Percentiles rank a stretch among this genome's conserved stretches.
These are phyloP conservation scores for Drosophila cardini DNA, from an alignment of 1,140 invertebrate genomes.

Conservation along the genomic window DNA sequence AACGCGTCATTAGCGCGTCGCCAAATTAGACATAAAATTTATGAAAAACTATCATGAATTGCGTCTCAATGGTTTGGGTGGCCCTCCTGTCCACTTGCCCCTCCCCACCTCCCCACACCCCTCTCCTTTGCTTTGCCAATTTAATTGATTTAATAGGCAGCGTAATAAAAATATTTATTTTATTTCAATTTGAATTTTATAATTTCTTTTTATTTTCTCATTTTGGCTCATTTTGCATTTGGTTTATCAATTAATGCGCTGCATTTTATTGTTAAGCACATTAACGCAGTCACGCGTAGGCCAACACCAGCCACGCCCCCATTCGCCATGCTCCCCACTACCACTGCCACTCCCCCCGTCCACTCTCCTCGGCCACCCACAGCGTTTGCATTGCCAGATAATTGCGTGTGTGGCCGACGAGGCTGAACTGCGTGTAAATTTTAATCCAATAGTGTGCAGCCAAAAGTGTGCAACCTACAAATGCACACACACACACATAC, in stretches of 20 bases:
- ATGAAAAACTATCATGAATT: conserved; percentile 43
- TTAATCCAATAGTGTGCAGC: conserved; percentile 82
- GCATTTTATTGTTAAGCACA: conserved; percentile 83
- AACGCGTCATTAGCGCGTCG: conserved; percentile 53
- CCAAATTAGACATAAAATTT: conserved; percentile 53
- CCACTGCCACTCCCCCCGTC: not conserved
- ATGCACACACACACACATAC: conserved; percentile 46
- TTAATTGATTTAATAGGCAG: conserved; percentile 53
- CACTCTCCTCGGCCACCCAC: conserved; percentile 3
- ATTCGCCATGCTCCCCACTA: not conserved
- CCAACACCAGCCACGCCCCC: conserved; percentile 27
- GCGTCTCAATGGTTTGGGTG: conserved; percentile 17
- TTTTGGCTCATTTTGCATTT: conserved; percentile 52
- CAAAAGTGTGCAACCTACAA: conserved; percentile 50
- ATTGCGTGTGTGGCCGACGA: conserved; percentile 73
- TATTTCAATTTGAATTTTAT: conserved; percentile 20
- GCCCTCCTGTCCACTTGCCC: not conserved
- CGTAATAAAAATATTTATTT: conserved; percentile 9
- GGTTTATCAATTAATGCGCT: conserved; percentile 80
- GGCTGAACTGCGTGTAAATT: conserved; percentile 75
- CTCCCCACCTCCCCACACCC: not conserved
- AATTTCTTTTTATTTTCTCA: not conserved
- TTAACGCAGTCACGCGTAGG: conserved; percentile 78
- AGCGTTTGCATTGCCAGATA: conserved; percentile 54
- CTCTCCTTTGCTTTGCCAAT: conserved; percentile 16